Percentiles rank a stretch among this genome's conserved stretches.
These are phyloP conservation scores for Anthrax anthrax DNA, from an alignment of 2,888 invertebrate species.

Conservation along the genomic window DNA sequence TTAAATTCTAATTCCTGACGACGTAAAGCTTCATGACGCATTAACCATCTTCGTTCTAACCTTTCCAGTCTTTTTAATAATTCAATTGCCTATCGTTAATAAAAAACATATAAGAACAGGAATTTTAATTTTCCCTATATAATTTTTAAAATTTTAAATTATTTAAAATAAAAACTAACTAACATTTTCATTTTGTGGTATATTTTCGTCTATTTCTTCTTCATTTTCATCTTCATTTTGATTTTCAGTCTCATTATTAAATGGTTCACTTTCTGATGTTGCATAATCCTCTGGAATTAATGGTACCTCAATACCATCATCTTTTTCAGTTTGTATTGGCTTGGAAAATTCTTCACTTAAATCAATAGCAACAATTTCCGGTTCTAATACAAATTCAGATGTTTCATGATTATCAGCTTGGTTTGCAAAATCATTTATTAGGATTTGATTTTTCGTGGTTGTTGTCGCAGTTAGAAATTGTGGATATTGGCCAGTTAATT, in stretches of 20 bases:
- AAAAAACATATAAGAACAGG: too few relatives aligned
- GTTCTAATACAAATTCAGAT: too few relatives aligned
- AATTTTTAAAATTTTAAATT: too few relatives aligned
- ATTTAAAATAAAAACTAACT: too few relatives aligned
- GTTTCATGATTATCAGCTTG: too few relatives aligned
- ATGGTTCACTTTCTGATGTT: not conserved
- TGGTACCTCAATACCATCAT: not conserved
- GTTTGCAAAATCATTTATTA: too few relatives aligned
- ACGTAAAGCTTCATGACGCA: not conserved
- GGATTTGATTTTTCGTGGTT: too few relatives aligned
- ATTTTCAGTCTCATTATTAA: not conserved
- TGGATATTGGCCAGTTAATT: not conserved
- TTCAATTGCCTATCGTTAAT: too few relatives aligned
- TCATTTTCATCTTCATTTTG: not conserved
- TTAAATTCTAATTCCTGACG: not conserved
- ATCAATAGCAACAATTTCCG: too few relatives aligned
- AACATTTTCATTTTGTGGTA: too few relatives aligned
- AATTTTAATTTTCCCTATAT: too few relatives aligned
- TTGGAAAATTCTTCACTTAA: too few relatives aligned
- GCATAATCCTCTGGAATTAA: not conserved
- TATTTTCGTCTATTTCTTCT: not conserved
- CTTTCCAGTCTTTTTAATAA: not conserved
- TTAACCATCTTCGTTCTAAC: not conserved
- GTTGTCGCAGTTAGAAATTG: not conserved
- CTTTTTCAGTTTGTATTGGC: not conserved